Evolutionary conservation across 1,140 invertebrate species (phyloP), one percentile per base, ranked within the genome.

Genomic region (Neocloeon triangulifer): DNA sequence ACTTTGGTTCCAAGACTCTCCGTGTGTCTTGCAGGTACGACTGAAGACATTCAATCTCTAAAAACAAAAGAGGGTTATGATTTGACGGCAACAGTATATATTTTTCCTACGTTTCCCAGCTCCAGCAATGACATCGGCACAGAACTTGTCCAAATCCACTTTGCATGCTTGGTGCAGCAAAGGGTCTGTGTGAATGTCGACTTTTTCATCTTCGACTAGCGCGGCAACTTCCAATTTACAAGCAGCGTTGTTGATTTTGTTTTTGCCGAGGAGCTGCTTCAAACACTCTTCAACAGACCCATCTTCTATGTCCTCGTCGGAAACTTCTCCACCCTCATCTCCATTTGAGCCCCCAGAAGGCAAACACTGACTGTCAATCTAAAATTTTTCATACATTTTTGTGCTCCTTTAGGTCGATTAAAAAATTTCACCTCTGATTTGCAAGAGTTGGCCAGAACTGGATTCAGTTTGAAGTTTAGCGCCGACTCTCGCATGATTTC

Each of bases 381-480:
- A 23, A n/a, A 8, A 8, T 23, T 8, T 23, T 8, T 8, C n/a
- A 8, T 23, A 23, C 21, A 23, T n/a, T n/a, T 8, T 8, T 8
- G 21, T 23, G 50, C 12, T 52, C 52, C 38, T 58, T 47, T 30
- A 59, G 58, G 52, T 58, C 22, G 19, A 42, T 37, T 19, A 13
- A 5, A 5, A 12, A 26, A 34, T 36, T 33, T 43, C 52, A 61
- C 58, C 45, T 74, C 69, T 25, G 45, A 33, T 35, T 58, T 49
- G 44, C 86, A 94, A 25, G 80, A 59, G 25, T 69, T 67, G 25
- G 69, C 66, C 9, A 91, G 55, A 2, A 84, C 53, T 8, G 82
- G 78, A 61, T 91, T 85, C 22, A 85, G 53, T 44, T 75, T 69
- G 46, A 84, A 80, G 57, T 91, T 81, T 16, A 84, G 50, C 3